Evolutionary conservation across 1,140 invertebrate species (phyloP), one percentile per base, ranked within the genome.

Genomic region (Tenebrio molitor): DNA sequence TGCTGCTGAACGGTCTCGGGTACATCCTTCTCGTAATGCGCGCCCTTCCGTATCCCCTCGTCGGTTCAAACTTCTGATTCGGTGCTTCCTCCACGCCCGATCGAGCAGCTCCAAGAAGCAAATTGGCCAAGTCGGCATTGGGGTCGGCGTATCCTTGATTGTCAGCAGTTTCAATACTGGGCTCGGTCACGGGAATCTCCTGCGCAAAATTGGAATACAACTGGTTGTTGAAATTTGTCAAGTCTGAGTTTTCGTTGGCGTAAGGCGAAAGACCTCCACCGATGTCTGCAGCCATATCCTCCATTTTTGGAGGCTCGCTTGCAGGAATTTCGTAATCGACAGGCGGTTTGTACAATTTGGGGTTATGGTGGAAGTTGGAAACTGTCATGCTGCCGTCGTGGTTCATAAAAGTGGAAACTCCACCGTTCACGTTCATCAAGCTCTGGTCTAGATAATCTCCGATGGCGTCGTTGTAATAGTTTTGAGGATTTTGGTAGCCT

Each of bases 331-430:
- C 50, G 23, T 58, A 29, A 1, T 23, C 46, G 5, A 23, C 2
- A 7, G 46, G 21, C 0, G 46, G 46, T 15, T 19, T n/a, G 15
- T 58, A 58, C 23, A 58, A 58, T 15, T 58, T 25, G 1, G 50
- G 50, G n/a, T 29, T 58, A 58, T 58, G 50, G 14, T 58, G 50
- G 23, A 58, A 58, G 8, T 58, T 58, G 6, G 50, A 58, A 12
- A 58, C 50, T 1, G 50, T 58, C 50, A 58, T 58, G 7, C 21
- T 58, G 16, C 50, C 50, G 19, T 58, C 50, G 15, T n/a, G 23
- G 23, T 58, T 58, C 50, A 58, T 15, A 15, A 29, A 58, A 14
- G 50, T 58, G n/a, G 50, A 15, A 25, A 58, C 50, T 29, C 50
- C 50, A 0, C 50, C 50, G 15, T 58, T 58, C 1, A 58, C 50